These are phyloP conservation scores for Aldrovandia affinis DNA, from an alignment of 2,797 vertebrate species.

Conservation along the genomic window DNA sequence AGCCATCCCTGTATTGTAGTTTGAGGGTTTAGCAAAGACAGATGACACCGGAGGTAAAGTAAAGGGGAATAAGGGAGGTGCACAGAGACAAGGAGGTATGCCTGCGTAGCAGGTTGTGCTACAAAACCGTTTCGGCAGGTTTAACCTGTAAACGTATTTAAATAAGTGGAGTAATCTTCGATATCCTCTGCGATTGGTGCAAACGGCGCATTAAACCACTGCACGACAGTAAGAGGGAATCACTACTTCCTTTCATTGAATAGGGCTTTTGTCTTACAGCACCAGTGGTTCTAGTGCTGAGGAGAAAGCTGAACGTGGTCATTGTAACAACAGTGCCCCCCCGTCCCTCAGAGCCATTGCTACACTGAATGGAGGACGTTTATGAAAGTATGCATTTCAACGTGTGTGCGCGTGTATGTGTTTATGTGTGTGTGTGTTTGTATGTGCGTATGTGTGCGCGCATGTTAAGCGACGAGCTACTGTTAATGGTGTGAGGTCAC, in stretches of 20 bases:
- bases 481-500: conserved; percentile 4
- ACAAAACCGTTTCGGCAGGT: conserved; percentile 40
- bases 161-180: conserved; percentile 59
- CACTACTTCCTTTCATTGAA: conserved; percentile 63
- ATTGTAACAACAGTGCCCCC: conserved; percentile 48
- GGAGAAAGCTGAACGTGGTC: conserved; percentile 54
- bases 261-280: conserved; percentile 59
- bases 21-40: neutral
- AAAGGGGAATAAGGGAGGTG: conserved; percentile 3
- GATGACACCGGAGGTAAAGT: too few relatives aligned
- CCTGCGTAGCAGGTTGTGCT: conserved; percentile 43
- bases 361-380: neutral
- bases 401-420: neutral
- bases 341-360: neutral
- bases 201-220: neutral
- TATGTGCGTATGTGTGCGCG: too few relatives aligned
- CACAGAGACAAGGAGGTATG: neutral
- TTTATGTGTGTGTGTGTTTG: too few relatives aligned
- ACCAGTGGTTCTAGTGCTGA: conserved; percentile 45
- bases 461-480: neutral
- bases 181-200: neutral
- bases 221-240: conserved; percentile 29
- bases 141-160: neutral
- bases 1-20: neutral
- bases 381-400: neutral